A percentile compares a stretch with the other conserved stretches of the same genome.
Evolutionary conservation across 1,140 invertebrate genomes (phyloP).

Genomic region (Drosophila sturtevanti): DNA sequence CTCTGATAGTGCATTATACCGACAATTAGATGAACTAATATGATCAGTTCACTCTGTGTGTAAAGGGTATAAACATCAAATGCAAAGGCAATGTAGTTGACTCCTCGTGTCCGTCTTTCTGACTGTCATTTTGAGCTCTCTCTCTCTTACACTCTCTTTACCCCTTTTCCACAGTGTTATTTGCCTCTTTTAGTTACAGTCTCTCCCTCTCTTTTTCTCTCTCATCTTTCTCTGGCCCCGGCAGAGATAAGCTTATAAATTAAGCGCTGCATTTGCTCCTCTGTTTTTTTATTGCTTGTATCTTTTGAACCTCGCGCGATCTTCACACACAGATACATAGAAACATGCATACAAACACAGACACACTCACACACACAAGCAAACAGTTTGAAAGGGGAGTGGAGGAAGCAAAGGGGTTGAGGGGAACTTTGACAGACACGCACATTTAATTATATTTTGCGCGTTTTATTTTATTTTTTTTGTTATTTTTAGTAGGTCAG

Average conservation of each 20-base stretch:
- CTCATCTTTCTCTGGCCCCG: conserved; percentile 18
- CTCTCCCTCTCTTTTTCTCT: conserved; percentile 24
- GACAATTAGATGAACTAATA: not conserved
- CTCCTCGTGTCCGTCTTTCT: not conserved
- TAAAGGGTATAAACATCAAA: not conserved
- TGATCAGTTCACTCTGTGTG: not conserved
- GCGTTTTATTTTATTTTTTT: conserved; percentile 44
- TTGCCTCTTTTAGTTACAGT: not conserved
- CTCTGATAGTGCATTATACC: too few species aligned
- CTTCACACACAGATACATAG: conserved; percentile 18
- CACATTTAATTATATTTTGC: conserved; percentile 75
- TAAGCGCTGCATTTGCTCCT: conserved; percentile 34
- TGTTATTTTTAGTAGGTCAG: conserved; percentile 72
- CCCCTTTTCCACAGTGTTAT: not conserved
- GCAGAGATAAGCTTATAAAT: conserved; percentile 30
- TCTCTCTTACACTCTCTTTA: too few species aligned
- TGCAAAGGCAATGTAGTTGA: conserved; percentile 2
- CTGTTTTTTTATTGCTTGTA: conserved; percentile 42
- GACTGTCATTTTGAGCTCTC: not conserved
- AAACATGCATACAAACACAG: conserved; percentile 28
- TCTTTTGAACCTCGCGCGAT: conserved; percentile 46
- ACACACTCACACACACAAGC: conserved; percentile 26
- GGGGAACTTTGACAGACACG: conserved; percentile 51
- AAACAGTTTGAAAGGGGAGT: not conserved
- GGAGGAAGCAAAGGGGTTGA: not conserved